A percentile compares a stretch with the other conserved stretches of the same genome.
Evolutionary conservation across 2,797 vertebrate species (phyloP).

Genomic region (Forpus xanthops): DNA sequence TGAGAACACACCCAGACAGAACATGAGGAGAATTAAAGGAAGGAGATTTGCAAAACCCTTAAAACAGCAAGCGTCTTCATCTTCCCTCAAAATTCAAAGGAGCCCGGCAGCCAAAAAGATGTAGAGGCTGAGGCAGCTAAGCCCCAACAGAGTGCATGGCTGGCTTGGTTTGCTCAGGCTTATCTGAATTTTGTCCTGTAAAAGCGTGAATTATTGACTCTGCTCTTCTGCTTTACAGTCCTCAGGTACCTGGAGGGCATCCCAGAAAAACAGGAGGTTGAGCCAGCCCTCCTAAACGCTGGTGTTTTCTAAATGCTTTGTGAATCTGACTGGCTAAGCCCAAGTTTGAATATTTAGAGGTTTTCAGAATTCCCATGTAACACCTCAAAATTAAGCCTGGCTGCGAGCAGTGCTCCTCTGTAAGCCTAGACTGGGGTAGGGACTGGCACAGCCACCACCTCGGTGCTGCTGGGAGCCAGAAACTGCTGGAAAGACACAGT

Average conservation of each 20-base stretch:
- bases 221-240: constrained; percentile 43
- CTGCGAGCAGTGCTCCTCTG: neutral
- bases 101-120: constrained; percentile 7
- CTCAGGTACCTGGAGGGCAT: constrained; percentile 70
- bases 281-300: constrained; percentile 29
- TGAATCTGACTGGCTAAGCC: neutral
- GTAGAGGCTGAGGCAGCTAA: constrained; percentile 20
- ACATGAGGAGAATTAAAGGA: constrained; percentile 40
- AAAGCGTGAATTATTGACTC: constrained; percentile 44
- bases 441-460: neutral
- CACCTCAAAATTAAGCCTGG: neutral
- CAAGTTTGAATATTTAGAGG: constrained; percentile 14
- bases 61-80: constrained; percentile 32
- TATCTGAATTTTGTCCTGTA: constrained; percentile 57
- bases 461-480: neutral
- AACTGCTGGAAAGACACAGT: neutral
- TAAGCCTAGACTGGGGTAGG: neutral
- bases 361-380: neutral
- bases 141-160: constrained; percentile 14
- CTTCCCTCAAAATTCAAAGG: constrained; percentile 40
- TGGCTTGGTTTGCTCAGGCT: constrained; percentile 48
- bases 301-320: constrained; percentile 18
- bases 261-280: constrained; percentile 61
- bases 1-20: constrained; percentile 40
- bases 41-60: constrained; percentile 39